Base-by-base conservation (phyloP, 2,113 vertebrate genomes). In the Lepidothrix coronata region DNA sequence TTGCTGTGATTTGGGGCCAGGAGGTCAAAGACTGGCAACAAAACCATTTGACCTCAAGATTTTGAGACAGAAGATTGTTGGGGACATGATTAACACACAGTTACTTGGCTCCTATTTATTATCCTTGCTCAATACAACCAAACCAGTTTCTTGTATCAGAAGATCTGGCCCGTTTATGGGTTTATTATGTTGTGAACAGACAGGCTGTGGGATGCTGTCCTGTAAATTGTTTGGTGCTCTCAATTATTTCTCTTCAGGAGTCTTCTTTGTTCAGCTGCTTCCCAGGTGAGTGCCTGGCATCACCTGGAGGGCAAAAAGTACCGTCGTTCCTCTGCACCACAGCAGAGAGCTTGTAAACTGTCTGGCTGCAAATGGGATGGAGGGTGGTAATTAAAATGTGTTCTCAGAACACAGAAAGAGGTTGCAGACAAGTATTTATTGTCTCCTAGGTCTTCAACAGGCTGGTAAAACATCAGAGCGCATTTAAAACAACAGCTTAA, bases 331-430 rank as follows among this genome's bases (percentile, higher is more conserved):
- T 81, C 62, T 88, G 82, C 54, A 63, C 66, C 4, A 5, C 0
- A 6, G 43, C 33, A 17, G 59, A 93, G 89, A 89, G 77, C 67
- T 82, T 75, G 49, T 79, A 85, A 97, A 82, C 52, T 78, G 67
- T 23, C 93, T 89, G 88, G 27, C 83, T 95, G 84, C 95, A 91
- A 86, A 82, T 49, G 58, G 96, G 88, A 71, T 70, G 25, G 68
- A 85, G 80, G 65, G 57, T 75, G 52, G 92, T 93, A 96, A 97
- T 96, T 95, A 94, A 93, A 96, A 43, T 12, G 52, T 83, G 59
- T 51, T 85, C 83, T 89, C 66, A n/a, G 39, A 76, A 82, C 62
- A 54, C 24, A 75, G 82, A 85, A 90, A 46, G 91, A 71, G 74
- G 59, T 48, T 89, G 87, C 70, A 74, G 92, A 88, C 71, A 85